Percentiles rank a stretch among this genome's conserved stretches.
phyloP scores from a whole-genome alignment of 2,797 vertebrate genomes.

The Australoheros facetus region DNA sequence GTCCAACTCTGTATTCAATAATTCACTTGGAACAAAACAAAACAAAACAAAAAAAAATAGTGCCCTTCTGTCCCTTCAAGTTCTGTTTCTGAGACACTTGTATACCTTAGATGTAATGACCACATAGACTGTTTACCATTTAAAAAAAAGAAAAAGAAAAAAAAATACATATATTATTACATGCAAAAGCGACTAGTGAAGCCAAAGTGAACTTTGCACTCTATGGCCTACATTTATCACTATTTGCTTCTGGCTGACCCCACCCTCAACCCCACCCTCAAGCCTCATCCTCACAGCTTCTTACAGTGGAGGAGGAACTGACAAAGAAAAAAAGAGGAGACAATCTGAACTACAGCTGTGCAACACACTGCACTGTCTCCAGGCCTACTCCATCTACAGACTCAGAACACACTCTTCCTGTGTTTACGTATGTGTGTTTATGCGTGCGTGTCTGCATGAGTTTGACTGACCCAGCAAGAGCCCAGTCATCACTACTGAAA shows the following conservation, averaged over 20 bases:
- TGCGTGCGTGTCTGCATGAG: constrained; percentile 31
- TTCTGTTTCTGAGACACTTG: constrained; percentile 50
- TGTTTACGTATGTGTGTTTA: constrained; percentile 37
- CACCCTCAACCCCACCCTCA: background rate
- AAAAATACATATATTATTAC: background rate
- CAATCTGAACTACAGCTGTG: constrained; percentile 38
- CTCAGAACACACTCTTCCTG: constrained; percentile 54
- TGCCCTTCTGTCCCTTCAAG: constrained; percentile 59
- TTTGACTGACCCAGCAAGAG: constrained; percentile 26
- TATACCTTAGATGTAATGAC: constrained; percentile 10
- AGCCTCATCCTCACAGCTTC: constrained; percentile 21
- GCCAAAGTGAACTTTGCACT: constrained; percentile 34
- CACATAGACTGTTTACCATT: constrained; percentile 33
- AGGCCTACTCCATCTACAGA: constrained; percentile 49
- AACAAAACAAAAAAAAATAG: background rate
- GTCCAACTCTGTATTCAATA: constrained; percentile 13
- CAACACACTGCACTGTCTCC: constrained; percentile 34
- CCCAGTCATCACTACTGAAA: constrained; percentile 31
- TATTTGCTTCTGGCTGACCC: constrained; percentile 57
- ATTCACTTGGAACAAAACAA: constrained; percentile 4
- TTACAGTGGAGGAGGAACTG: constrained; percentile 48
- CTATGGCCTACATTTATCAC: constrained; percentile 32
- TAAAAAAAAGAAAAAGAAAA: background rate
- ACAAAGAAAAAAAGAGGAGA: constrained; percentile 33
- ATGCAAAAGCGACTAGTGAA: constrained; percentile 48